These are phyloP conservation scores for Sarcoramphus papa DNA, from an alignment of 2,797 vertebrate species.

Conservation along the genomic window DNA sequence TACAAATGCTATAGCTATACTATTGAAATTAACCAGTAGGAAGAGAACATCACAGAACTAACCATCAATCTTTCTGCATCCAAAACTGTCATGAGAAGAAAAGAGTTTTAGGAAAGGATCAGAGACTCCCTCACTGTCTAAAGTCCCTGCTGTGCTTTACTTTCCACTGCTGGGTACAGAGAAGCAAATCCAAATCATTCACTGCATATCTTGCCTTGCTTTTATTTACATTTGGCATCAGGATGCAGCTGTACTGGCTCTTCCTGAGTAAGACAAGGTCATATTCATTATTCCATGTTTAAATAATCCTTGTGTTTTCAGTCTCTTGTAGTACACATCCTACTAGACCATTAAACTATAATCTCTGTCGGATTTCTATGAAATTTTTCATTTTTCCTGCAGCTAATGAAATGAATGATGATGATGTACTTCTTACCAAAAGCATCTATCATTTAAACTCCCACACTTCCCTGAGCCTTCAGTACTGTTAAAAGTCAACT, in stretches of 20 bases:
- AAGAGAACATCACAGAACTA: neutral
- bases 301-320: conserved; percentile 7
- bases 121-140: neutral
- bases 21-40: neutral
- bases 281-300: neutral
- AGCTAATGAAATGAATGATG: neutral
- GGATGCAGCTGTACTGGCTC: neutral
- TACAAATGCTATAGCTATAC: neutral
- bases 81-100: neutral
- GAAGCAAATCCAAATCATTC: neutral
- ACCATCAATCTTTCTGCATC: neutral
- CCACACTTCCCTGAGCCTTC: neutral
- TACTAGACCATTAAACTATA: neutral
- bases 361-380: neutral
- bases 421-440: neutral
- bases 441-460: neutral
- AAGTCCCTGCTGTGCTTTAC: neutral
- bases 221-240: neutral
- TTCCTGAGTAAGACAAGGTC: neutral
- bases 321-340: neutral
- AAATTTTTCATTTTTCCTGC: neutral
- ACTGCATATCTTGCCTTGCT: neutral
- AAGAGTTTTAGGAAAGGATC: neutral
- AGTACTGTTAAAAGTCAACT: neutral
- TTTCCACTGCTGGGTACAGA: neutral